Conservation (phyloP, 2,113 vertebrate species). For the Montifringilla adamsi region DNA sequence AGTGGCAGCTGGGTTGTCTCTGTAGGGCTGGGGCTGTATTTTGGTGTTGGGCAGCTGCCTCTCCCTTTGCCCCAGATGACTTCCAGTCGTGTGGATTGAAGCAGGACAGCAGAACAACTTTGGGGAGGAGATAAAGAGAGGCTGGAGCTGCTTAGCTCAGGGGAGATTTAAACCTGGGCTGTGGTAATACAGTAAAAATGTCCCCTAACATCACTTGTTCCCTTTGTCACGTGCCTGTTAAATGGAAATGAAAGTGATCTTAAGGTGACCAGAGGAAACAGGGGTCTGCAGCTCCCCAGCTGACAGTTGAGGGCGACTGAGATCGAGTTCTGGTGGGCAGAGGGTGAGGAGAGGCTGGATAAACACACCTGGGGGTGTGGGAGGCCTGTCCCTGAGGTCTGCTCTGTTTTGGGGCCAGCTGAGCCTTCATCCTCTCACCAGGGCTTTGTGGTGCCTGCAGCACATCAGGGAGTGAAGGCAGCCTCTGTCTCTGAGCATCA, state of each 20-base stretch:
- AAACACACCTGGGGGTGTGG: neutral
- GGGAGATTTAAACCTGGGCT: neutral
- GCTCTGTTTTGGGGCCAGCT: neutral
- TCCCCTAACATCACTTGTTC: neutral
- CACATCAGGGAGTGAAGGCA: neutral
- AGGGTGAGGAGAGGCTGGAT: neutral
- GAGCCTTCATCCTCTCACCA: neutral
- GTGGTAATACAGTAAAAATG: neutral
- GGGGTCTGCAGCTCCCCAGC: accelerated
- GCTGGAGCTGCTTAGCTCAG: neutral
- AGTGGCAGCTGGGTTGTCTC: neutral
- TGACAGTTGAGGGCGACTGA: neutral
- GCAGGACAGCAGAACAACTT: neutral
- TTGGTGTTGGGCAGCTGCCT: neutral
- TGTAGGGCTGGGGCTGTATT: accelerated
- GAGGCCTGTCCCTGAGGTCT: neutral
- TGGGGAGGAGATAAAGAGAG: neutral
- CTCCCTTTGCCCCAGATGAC: neutral
- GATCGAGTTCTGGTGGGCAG: accelerated
- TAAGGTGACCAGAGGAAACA: neutral
- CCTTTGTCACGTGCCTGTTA: neutral
- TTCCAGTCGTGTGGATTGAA: accelerated
- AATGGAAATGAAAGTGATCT: constrained; percentile 1
- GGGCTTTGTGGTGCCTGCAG: neutral
- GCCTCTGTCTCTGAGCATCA: neutral